phyloP scores from a whole-genome alignment of 2,888 invertebrate genomes.

The Diarsia rubi region DNA sequence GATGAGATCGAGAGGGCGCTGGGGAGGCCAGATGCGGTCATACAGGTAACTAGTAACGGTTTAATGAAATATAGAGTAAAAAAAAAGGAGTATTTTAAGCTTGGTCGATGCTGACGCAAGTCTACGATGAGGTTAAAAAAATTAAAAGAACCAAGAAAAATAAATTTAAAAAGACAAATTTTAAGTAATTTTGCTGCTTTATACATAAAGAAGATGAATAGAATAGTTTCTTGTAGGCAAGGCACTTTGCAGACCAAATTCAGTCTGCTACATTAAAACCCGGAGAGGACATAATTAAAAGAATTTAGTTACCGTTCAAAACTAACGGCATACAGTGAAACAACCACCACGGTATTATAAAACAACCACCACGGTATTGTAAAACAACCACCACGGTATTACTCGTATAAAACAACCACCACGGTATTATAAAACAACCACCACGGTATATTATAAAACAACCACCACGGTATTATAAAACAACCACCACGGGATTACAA shows the following conservation, averaged over 20 bases:
- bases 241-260: background rate
- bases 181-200: background rate
- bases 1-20: conserved; percentile 95
- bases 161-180: no score
- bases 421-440: no score
- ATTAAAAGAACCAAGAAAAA: no score
- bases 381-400: no score
- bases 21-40: conserved; percentile 93
- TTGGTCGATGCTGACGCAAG: background rate
- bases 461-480: no score
- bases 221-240: background rate
- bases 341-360: no score
- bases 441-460: no score
- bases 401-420: no score
- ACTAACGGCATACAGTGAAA: background rate
- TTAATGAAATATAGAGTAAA: background rate
- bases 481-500: no score
- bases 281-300: background rate
- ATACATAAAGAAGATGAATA: background rate
- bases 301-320: background rate
- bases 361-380: no score
- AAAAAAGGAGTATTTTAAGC: background rate
- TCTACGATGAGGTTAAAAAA: no score
- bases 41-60: conserved; percentile 88
- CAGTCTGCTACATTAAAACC: background rate